Base-by-base conservation (phyloP, 2,113 vertebrate genomes). In the Syngnathus floridae region DNA sequence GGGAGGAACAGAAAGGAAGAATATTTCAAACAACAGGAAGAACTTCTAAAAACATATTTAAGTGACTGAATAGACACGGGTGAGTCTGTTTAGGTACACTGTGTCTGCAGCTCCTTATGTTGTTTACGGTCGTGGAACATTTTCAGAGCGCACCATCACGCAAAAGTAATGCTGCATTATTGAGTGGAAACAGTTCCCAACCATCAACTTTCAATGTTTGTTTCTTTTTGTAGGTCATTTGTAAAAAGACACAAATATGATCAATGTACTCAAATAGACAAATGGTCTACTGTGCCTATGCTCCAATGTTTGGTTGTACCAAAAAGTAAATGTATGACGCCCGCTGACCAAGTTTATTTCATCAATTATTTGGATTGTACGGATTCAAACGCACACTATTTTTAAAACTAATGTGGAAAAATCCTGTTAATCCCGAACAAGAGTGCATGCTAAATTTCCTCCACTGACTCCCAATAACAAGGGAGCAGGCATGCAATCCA, bases 401-500 rank as follows among this genome's bases (percentile, higher is more conserved):
- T 57, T 57, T 58, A 37, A 58, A 38, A 58, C 35, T 58, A 58
- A 58, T 58, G 56, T 58, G 56, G 56, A 58, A 58, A 56, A 37
- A 37, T 37, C 56, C 35, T 37, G 17, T 35, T 36, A 37, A 58
- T 38, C 56, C 16, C n/a, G 35, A 58, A 58, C 56, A 38, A 58
- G 52, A 16, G 5, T 5, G 26, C 26, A 31, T 31, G 56, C 56
- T 37, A 0, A 7, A 13, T 22, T 31, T 40, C 36, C 19, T 59
- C 37, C 38, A 1, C 37, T 1, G 10, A 22, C 37, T 13, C 37
- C n/a, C 37, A 60, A n/a, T 60, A 38, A 60, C 5, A 2, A 40
- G 56, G 56, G 35, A 9, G 35, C 26, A 71, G 51, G 38, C 22
- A 56, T 74, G 70, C 51, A 4, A 21, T 46, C 60, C 62, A 64